Percentiles rank a stretch among this genome's conserved stretches.
These are phyloP conservation scores for Hedya salicella DNA, from an alignment of 2,888 invertebrate species.

Conservation along the genomic window DNA sequence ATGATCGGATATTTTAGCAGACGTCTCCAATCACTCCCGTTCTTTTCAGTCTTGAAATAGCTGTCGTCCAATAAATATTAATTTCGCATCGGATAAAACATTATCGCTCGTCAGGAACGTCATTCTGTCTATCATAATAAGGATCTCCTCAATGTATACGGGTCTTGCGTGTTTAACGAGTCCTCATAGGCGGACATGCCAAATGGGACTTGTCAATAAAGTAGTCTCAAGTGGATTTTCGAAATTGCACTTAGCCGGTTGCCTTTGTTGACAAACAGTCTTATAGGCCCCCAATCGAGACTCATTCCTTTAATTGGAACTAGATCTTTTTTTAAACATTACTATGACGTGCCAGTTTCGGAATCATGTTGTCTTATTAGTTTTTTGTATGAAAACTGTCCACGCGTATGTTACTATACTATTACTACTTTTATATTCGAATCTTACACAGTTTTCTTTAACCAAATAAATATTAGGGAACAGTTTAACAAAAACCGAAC, in stretches of 20 bases:
- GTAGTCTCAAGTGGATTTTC: constrained; percentile 46
- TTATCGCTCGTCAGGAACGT: constrained; percentile 57
- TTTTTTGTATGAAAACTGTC: too few relatives aligned
- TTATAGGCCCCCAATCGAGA: constrained; percentile 15
- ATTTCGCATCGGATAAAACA: constrained; percentile 35
- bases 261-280: constrained; percentile 22
- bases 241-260: constrained; percentile 36
- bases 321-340: too few relatives aligned
- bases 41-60: constrained; percentile 26
- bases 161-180: constrained; percentile 52
- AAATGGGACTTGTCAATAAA: constrained; percentile 48
- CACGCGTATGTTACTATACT: too few relatives aligned
- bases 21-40: constrained; percentile 25
- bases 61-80: constrained; percentile 32
- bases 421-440: too few relatives aligned
- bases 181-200: constrained; percentile 52
- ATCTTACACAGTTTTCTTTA: too few relatives aligned
- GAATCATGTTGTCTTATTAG: neutral
- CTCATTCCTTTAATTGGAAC: too few relatives aligned
- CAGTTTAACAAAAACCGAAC: too few relatives aligned
- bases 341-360: too few relatives aligned
- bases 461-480: too few relatives aligned
- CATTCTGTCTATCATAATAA: constrained; percentile 73
- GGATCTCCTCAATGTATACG: constrained; percentile 57
- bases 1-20: neutral